A percentile compares a stretch with the other conserved stretches of the same genome.
Evolutionary conservation across 2,113 vertebrate species (phyloP).

Genomic region (Rhynchopsitta pachyrhyncha): DNA sequence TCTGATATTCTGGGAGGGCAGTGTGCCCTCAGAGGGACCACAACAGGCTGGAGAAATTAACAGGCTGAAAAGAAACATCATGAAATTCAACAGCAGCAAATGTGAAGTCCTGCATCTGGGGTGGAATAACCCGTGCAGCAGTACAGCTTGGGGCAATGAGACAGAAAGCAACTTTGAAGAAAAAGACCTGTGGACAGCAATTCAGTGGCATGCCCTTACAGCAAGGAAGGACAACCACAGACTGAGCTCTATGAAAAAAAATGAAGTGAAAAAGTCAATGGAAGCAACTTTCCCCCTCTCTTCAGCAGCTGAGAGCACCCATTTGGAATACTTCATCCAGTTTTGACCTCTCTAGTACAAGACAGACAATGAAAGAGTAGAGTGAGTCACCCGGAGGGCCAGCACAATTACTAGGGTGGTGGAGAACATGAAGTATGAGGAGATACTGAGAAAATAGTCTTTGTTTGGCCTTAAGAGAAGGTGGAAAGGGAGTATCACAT

Average conservation of each 20-base stretch:
- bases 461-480: not conserved
- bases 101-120: not conserved
- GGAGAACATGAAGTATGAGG: not conserved
- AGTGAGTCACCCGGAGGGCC: not conserved
- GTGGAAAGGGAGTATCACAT: not conserved
- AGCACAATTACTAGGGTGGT: not conserved
- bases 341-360: not conserved
- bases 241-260: not conserved
- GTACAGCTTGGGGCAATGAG: not conserved
- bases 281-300: not conserved
- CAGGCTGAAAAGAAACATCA: not conserved
- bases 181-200: not conserved
- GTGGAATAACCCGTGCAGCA: not conserved
- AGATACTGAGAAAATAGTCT: not conserved
- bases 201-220: not conserved
- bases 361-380: not conserved
- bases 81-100: not conserved
- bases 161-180: not conserved
- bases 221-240: not conserved
- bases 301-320: not conserved
- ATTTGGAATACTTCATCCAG: not conserved
- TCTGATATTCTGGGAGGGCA: not conserved
- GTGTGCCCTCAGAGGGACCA: not conserved
- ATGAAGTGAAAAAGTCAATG: not conserved
- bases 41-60: not conserved